Percentiles rank a stretch among this genome's conserved stretches.
These are phyloP conservation scores for Cheilosia soror DNA, from an alignment of 2,888 invertebrate species.

Conservation along the genomic window DNA sequence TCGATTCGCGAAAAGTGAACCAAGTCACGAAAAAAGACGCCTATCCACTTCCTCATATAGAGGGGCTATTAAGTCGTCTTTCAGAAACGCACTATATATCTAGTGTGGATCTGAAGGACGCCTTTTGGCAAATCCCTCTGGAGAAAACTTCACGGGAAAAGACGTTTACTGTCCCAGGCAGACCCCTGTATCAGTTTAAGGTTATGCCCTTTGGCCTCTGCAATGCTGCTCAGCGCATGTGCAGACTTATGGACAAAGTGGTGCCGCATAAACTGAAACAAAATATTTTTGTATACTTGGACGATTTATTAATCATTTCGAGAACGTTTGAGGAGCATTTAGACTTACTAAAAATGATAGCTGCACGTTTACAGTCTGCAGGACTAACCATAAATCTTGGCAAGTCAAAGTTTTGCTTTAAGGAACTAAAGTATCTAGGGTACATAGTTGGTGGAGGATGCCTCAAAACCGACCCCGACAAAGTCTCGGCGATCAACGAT, in stretches of 20 bases:
- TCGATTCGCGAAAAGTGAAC: too few species aligned
- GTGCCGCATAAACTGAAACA: slow-evolving; percentile 20
- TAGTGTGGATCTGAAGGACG: slow-evolving; percentile 6
- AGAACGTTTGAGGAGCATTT: too few species aligned
- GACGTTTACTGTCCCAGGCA: too few species aligned
- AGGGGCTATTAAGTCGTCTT: background rate
- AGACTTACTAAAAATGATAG: slow-evolving; percentile 1
- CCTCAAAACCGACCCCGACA: slow-evolving; percentile 3
- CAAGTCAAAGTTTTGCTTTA: slow-evolving; percentile 10
- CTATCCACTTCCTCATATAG: too few species aligned
- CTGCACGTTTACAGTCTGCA: slow-evolving; percentile 4
- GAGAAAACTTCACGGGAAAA: slow-evolving; percentile 15
- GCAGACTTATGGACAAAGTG: background rate
- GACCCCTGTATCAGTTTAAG: too few species aligned
- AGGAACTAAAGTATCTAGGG: slow-evolving; percentile 20
- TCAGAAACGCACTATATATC: slow-evolving; percentile 40
- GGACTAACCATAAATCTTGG: slow-evolving; percentile 1
- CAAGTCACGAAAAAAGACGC: too few species aligned
- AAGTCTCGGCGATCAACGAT: too few species aligned
- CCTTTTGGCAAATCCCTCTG: slow-evolving; percentile 25
- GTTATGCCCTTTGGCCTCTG: too few species aligned
- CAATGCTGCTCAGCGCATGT: too few species aligned
- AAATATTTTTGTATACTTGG: background rate
- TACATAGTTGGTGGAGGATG: slow-evolving; percentile 7
- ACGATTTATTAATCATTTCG: too few species aligned